Evolutionary conservation across 2,797 vertebrate species (phyloP).

Genomic region (Enteromius trimaculatus): DNA sequence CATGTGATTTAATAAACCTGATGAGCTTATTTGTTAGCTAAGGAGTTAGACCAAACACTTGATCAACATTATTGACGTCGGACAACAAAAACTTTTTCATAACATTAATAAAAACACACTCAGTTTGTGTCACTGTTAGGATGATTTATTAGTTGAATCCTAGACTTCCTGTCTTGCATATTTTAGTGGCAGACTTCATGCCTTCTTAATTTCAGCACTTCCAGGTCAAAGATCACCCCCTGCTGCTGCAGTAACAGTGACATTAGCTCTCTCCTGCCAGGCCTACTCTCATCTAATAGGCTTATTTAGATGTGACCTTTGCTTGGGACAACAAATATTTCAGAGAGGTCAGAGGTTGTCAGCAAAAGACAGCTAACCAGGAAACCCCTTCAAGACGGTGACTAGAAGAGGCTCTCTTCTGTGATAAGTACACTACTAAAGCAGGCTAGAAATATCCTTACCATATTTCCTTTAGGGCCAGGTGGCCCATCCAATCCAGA

Average conservation of each 20-base stretch:
- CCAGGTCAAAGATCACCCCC: conserved; percentile 45
- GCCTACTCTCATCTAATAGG: conserved; percentile 10
- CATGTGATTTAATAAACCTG: neutral
- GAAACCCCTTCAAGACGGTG: neutral
- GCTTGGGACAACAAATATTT: conserved; percentile 39
- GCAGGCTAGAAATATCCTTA: conserved; percentile 66
- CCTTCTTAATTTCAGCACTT: conserved; percentile 10
- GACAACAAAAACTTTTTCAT: neutral
- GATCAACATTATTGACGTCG: neutral
- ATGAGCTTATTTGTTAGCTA: neutral
- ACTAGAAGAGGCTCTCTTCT: conserved; percentile 21
- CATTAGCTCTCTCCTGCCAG: neutral
- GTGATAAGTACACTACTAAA: neutral
- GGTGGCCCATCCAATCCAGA: conserved; percentile 89
- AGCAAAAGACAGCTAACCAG: conserved; percentile 39
- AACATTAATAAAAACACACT: neutral
- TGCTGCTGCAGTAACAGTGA: neutral
- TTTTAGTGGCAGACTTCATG: conserved; percentile 16
- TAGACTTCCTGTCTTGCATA: neutral
- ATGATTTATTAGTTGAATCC: neutral
- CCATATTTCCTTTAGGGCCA: conserved; percentile 98
- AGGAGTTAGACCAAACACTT: neutral
- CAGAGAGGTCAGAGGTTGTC: conserved; percentile 42
- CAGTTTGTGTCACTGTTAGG: neutral
- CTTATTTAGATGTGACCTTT: conserved; percentile 51